A percentile compares a stretch with the other conserved stretches of the same genome.
Conservation (phyloP, 1,140 invertebrate species). For the Leptonema lineaticorne region DNA sequence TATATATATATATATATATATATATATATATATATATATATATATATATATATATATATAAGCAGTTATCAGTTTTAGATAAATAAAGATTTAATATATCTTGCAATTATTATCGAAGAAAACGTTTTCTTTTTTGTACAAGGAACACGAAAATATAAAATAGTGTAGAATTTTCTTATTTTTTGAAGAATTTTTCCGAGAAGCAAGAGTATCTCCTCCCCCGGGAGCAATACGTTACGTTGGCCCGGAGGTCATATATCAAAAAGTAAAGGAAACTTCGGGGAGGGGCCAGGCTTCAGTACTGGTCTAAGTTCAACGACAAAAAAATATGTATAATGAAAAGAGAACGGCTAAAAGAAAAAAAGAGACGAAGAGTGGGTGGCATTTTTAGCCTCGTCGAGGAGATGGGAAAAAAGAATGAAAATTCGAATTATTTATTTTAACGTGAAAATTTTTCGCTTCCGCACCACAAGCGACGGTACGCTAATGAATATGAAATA, state of each 20-base stretch:
- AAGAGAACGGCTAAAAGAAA: no score
- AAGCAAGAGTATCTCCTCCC: conserved; percentile 28
- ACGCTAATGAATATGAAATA: conserved; percentile 34
- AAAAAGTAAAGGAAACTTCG: conserved; percentile 37
- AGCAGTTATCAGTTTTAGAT: no score
- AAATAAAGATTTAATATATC: no score
- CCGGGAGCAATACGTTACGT: conserved; percentile 34
- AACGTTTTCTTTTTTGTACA: no score
- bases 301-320: conserved; percentile 5
- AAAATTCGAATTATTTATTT: conserved; percentile 32
- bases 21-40: no score
- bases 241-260: conserved; percentile 32
- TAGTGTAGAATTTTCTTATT: no score
- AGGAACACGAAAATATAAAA: no score
- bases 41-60: no score
- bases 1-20: no score
- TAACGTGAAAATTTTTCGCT: conserved; percentile 37
- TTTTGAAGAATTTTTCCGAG: conserved; percentile 21
- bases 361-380: neutral
- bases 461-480: conserved; percentile 23
- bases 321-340: conserved; percentile 23
- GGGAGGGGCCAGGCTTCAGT: neutral
- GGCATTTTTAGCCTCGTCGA: no score
- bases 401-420: conserved; percentile 9
- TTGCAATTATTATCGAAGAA: no score